These are phyloP conservation scores for Caradrina clavipalpis DNA, from an alignment of 2,888 invertebrate genomes.

Conservation along the genomic window DNA sequence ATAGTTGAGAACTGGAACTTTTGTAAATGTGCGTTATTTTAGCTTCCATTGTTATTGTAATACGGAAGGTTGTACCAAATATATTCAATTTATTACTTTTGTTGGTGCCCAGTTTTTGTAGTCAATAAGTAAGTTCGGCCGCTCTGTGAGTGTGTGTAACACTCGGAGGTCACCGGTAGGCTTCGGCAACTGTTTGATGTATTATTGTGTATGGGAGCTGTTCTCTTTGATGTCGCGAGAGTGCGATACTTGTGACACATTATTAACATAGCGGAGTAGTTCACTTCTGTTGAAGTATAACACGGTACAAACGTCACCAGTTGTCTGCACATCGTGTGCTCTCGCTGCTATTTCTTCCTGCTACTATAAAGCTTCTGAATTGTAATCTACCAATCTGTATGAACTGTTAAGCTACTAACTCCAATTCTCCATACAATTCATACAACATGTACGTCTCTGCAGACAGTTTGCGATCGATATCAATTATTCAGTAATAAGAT, in stretches of 20 bases:
- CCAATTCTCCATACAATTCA: not conserved
- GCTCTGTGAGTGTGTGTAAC: constrained; percentile 46
- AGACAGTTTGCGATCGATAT: not conserved
- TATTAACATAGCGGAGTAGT: not conserved
- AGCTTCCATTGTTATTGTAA: constrained; percentile 60
- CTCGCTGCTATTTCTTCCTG: no score
- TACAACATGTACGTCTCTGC: not conserved
- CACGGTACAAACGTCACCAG: not conserved
- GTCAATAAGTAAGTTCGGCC: constrained; percentile 48
- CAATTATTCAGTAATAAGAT: not conserved
- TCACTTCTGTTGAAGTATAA: not conserved
- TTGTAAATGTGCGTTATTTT: constrained; percentile 43
- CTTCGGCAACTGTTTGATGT: not conserved
- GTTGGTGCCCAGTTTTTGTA: constrained; percentile 49
- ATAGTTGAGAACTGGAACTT: constrained; percentile 50
- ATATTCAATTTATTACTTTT: constrained; percentile 63
- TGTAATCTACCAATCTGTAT: no score
- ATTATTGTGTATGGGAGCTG: constrained; percentile 11
- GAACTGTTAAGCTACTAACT: not conserved
- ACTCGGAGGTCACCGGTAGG: constrained; percentile 22
- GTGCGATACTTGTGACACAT: not conserved
- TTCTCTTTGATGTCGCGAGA: constrained; percentile 14
- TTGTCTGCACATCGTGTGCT: no score
- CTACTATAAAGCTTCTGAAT: no score
- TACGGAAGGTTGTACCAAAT: constrained; percentile 50